These are phyloP conservation scores for Conopomorpha cramerella DNA, from an alignment of 1,140 invertebrate species.

Conservation along the genomic window DNA sequence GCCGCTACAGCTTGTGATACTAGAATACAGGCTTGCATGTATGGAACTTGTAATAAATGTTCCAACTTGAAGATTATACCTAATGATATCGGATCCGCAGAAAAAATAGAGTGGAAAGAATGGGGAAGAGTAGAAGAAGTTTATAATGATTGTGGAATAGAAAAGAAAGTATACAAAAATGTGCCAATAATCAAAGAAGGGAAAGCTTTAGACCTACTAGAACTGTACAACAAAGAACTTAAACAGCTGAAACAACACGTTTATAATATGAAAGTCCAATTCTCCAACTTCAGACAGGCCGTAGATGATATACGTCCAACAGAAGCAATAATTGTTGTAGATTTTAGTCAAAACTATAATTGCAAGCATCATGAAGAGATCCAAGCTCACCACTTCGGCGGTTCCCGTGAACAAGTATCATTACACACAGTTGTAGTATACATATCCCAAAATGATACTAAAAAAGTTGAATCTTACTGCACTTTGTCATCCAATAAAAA, in stretches of 20 bases:
- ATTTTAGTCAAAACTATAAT: slow-evolving; percentile 17
- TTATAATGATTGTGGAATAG: not conserved
- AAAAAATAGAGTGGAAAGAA: slow-evolving; percentile 1
- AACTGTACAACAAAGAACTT: not conserved
- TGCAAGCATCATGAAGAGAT: slow-evolving; percentile 18
- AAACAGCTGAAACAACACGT: slow-evolving; percentile 1
- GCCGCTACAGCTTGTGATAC: not conserved
- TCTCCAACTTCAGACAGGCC: slow-evolving; percentile 1
- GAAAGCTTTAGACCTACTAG: not conserved
- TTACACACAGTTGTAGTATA: slow-evolving; percentile 18
- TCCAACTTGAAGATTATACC: not conserved
- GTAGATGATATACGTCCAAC: not conserved
- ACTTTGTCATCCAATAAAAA: slow-evolving; percentile 4
- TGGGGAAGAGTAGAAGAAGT: slow-evolving; percentile 1
- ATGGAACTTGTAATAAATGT: slow-evolving; percentile 4
- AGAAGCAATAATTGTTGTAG: slow-evolving; percentile 7
- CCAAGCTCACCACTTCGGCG: slow-evolving; percentile 19
- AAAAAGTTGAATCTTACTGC: slow-evolving; percentile 6
- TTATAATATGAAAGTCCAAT: slow-evolving; percentile 2
- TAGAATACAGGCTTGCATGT: slow-evolving; percentile 3
- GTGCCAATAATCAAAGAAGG: not conserved
- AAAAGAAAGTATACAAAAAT: not conserved
- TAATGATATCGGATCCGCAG: not conserved
- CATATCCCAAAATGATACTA: no score
- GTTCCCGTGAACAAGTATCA: slow-evolving; percentile 13